Evolutionary conservation across 2,113 vertebrate species (phyloP), one percentile per base, ranked within the genome.

Genomic region (Megaptera novaeangliae): DNA sequence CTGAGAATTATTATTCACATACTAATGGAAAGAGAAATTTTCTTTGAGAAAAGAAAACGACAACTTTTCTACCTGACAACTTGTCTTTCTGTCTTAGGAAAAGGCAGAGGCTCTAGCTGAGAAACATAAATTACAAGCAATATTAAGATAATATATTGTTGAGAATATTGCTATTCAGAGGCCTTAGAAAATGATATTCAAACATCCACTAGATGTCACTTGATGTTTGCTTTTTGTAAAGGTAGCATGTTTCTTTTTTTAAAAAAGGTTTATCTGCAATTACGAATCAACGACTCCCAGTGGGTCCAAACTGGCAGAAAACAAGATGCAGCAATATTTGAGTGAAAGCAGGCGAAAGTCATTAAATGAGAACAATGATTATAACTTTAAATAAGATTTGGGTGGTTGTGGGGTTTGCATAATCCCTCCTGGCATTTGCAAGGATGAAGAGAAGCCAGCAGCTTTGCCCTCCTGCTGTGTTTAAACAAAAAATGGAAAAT

Each of bases 201-300:
- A 46, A 85, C 5, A 57, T 71, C 98, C 99, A 98, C 98, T 99
- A 99, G 99, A 98, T 99, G 99, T 99, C 98, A 98, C 98, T 98
- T 98, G 95, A 98, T 95, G 98, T 83, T 98, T 98, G 97, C 96
- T 69, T 97, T 96, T 96, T 96, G 82, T 93, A 49, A 91, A 78
- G 80, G 59, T 69, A 27, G 74, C 75, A 93, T 97, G 94, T 29
- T 96, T 57, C 14, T 72, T 34, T 41, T 57, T 78, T 87, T 4
- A 20, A 34, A 13, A 85, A n/a, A 49, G 41, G 18, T 97, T 97
- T 95, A 91, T 98, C 91, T 97, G 8, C 96, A 97, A 97, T 98
- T 98, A 98, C 94, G 97, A 98, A 97, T 97, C 91, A 66, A 97
- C 91, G 81, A 96, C 81, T 98, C 98, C 98, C 97, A 78, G 52